phyloP scores from a whole-genome alignment of 2,888 invertebrate species.

The Neuroscelio doddi region DNA sequence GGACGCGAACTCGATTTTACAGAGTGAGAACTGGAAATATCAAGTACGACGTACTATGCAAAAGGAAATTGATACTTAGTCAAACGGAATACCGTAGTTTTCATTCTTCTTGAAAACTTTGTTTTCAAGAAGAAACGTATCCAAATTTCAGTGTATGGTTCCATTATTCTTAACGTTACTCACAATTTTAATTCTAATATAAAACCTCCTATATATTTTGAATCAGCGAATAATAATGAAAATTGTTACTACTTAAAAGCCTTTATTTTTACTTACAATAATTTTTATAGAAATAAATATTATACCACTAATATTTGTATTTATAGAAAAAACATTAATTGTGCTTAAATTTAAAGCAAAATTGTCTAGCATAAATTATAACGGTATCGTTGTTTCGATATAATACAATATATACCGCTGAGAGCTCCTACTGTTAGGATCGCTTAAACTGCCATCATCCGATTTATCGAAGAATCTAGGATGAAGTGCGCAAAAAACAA shows the following conservation, averaged over 20 bases:
- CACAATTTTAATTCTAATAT: not conserved
- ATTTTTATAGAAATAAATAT: too few relatives aligned
- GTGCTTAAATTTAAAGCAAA: too few relatives aligned
- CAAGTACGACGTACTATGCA: conserved; percentile 21
- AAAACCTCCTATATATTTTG: not conserved
- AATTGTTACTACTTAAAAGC: too few relatives aligned
- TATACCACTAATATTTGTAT: too few relatives aligned
- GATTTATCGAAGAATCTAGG: conserved; percentile 59
- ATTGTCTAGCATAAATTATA: not conserved
- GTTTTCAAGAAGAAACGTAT: conserved; percentile 15
- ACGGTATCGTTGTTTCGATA: conserved; percentile 31
- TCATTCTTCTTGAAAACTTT: conserved; percentile 18
- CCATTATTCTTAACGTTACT: not conserved
- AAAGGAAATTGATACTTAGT: conserved; percentile 36
- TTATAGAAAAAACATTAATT: too few relatives aligned
- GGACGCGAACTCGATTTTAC: conserved; percentile 28
- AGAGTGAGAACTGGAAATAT: conserved; percentile 25
- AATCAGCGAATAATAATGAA: too few relatives aligned
- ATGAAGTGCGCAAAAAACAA: conserved; percentile 27
- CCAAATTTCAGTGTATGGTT: conserved; percentile 15
- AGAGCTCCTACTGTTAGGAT: conserved; percentile 60
- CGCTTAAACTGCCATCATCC: conserved; percentile 62
- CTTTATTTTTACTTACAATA: too few relatives aligned
- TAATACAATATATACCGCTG: conserved; percentile 16
- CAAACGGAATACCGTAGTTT: conserved; percentile 26